A percentile compares a stretch with the other conserved stretches of the same genome.
These are phyloP conservation scores for Chaetops frenatus DNA, from an alignment of 2,113 vertebrate genomes.

Conservation along the genomic window DNA sequence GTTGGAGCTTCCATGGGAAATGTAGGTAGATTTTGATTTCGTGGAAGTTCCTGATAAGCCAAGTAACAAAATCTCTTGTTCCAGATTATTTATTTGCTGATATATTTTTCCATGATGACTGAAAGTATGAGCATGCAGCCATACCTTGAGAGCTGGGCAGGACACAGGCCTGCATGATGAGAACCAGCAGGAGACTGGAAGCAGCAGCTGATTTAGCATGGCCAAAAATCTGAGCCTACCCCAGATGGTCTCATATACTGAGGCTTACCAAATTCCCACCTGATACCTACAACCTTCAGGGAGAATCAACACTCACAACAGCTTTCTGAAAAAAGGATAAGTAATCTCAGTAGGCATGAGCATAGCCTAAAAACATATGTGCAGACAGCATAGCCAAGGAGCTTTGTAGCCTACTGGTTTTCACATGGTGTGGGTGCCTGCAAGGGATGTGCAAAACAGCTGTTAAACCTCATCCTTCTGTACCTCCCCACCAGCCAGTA, in stretches of 20 bases:
- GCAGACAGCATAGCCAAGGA: not conserved
- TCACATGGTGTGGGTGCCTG: not conserved
- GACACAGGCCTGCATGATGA: not conserved
- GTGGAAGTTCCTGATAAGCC: not conserved
- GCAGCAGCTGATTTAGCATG: not conserved
- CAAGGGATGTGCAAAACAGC: not conserved
- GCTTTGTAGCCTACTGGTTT: not conserved
- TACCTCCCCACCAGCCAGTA: not conserved
- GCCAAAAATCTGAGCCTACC: not conserved
- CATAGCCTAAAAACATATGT: not conserved
- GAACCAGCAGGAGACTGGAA: not conserved
- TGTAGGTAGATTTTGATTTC: not conserved
- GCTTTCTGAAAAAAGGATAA: not conserved
- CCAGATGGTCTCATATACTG: not conserved
- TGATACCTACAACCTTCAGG: not conserved
- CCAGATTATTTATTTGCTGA: not conserved
- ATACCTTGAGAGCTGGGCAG: not conserved
- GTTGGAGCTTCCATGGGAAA: not conserved
- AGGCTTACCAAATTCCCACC: not conserved
- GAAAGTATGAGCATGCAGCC: accelerated
- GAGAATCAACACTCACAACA: not conserved
- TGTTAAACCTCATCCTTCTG: not conserved
- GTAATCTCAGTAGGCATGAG: not conserved
- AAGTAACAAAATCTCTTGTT: not conserved
- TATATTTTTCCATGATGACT: not conserved